Evolutionary conservation across 2,797 vertebrate species (phyloP), one percentile per base, ranked within the genome.

Genomic region (Spinus olivaceus): DNA sequence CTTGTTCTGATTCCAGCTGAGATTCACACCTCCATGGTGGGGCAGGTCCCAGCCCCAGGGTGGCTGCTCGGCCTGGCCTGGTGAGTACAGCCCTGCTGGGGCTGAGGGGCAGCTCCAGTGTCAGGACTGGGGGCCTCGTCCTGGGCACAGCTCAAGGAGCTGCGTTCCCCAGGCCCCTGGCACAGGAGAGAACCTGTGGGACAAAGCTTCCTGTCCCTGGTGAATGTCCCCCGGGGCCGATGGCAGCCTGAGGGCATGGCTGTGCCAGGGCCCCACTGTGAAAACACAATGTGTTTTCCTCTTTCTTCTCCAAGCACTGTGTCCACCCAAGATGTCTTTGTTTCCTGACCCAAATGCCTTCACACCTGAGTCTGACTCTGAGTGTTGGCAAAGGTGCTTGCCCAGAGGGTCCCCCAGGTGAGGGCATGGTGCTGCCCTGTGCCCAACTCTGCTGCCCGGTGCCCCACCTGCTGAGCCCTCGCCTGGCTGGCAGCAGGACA

Each of bases 191-290:
- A 44, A 25, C 6, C 16, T 8, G 10, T 0, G 1, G 61, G 41
- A 46, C 2, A 17, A 21, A 39, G 33, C 1, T 3, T 1, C 0
- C 20, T 4, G 16, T n/a, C 33, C 28, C 28, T 4, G 8, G 13
- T 14, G 50, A 19, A 4, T 4, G 3, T 11, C 17, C 0, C 0
- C 2, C 6, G 4, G 37, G 50, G 16, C 9, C 0, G 0, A 18
- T 19, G 2, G 16, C 65, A 32, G 47, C 42, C 24, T 1, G 4
- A 21, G 78, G n/a, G 37, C 12, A 12, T 9, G 0, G 0, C 42
- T 23, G 59, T 12, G 33, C 56, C 1, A 2, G 25, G 7, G 33
- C 39, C 3, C 21, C 0, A 0, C 54, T 19, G 37, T 5, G 1
- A 37, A 59, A 37, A 59, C 57, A 59, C 56, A 25, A 3, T 2